Evolutionary conservation across 2,113 vertebrate genomes (phyloP), one percentile per base, ranked within the genome.

Genomic region (Sula dactylatra): DNA sequence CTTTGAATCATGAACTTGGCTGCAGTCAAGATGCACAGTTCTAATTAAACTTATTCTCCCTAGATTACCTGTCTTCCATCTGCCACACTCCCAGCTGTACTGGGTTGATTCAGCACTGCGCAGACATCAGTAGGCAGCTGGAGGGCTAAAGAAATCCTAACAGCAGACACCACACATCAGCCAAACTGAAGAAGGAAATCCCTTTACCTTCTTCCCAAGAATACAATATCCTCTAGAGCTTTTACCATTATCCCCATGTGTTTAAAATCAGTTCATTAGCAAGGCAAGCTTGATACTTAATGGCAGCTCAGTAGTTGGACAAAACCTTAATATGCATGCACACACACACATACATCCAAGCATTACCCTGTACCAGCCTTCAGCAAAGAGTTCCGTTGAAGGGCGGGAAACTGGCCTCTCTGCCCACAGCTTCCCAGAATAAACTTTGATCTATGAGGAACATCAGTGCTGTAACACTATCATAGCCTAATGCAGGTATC

Each of bases 391-490:
- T 22, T 61, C 76, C 62, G 59, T 32, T 82, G 59, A 71, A 87
- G 16, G 56, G 40, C 89, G 34, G 16, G 36, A 81, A 45, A n/a
- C 56, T 16, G 22, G 44, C 40, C 47, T 72, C 59, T 81, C 70
- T 65, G 36, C 74, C 73, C 84, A 85, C 58, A 82, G 70, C 31
- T 85, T 90, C 94, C 92, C 78, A 93, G 80, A 96, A 96, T 91
- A 94, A 95, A 72, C 32, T n/a, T 47, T 70, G 64, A 58, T 88
- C 79, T 88, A 47, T 1, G 24, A 85, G 40, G 36, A 90, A 38
- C 42, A 95, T 82, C 56, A 64, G 55, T 5, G 24, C 64, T 86
- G 69, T 69, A 87, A 90, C 3, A 52, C 38, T 61, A 76, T 27
- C 94, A 69, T 4, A 67, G 78, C 20, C 78, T 74, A 73, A 55